Evolutionary conservation across 2,113 vertebrate species (phyloP).

Genomic region (Macrotus californicus): DNA sequence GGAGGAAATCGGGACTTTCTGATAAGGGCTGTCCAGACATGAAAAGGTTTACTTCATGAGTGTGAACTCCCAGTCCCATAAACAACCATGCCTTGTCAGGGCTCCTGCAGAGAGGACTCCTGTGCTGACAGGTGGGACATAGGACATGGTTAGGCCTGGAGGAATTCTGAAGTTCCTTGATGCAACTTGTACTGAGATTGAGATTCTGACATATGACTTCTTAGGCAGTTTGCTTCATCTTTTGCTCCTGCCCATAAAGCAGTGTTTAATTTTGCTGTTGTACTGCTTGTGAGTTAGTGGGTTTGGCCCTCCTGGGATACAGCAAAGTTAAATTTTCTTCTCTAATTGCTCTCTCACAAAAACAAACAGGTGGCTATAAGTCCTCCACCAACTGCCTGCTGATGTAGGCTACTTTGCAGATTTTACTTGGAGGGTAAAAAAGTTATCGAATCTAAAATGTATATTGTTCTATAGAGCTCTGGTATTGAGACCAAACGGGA

Average conservation of each 20-base stretch:
- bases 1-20: neutral
- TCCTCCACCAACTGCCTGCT: neutral
- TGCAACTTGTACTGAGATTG: neutral
- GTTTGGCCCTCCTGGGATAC: neutral
- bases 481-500: neutral
- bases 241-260: neutral
- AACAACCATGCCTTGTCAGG: neutral
- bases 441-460: neutral
- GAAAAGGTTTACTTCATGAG: neutral
- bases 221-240: neutral
- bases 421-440: neutral
- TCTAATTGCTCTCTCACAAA: neutral
- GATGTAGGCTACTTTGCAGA: neutral
- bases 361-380: neutral
- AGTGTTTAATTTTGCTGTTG: conserved; percentile 15
- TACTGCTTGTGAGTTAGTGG: neutral
- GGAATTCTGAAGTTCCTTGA: neutral
- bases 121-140: neutral
- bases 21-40: neutral
- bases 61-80: neutral
- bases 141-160: neutral
- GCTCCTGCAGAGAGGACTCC: neutral
- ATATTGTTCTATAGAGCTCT: neutral
- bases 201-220: neutral
- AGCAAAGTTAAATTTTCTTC: neutral